Evolutionary conservation across 2,888 invertebrate species (phyloP), one percentile per base, ranked within the genome.

Genomic region (Sisyra terminalis): DNA sequence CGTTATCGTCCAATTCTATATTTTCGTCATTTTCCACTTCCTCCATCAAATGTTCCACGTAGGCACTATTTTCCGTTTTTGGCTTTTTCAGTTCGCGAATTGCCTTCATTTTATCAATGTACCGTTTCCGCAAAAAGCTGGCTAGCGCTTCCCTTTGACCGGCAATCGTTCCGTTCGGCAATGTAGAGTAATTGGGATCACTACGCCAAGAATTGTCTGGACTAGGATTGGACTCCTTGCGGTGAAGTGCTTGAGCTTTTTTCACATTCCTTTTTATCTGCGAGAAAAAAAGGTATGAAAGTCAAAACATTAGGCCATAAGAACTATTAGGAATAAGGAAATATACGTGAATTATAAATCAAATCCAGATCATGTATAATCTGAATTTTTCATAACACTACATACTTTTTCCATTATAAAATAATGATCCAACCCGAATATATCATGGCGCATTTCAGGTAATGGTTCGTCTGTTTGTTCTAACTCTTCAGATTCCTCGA

Each of bases 361-460:
- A n/a, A n/a, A n/a, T n/a, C n/a, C n/a, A n/a, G n/a, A n/a, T n/a
- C n/a, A n/a, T n/a, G n/a, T n/a, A n/a, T n/a, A n/a, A n/a, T n/a
- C n/a, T n/a, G n/a, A n/a, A n/a, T n/a, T n/a, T n/a, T n/a, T 34
- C 11, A 6, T 34, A 14, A 7, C n/a, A 14, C 11, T 43, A 5
- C 3, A 36, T 50, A 63, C 59, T 43, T 53, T 52, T 16, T 54
- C 65, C 70, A 83, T 71, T 35, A 85, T 78, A 44, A 61, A 63
- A 1, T 62, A 59, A 51, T 80, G 80, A 57, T 85, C 71, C 38
- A 87, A 59, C 1, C 80, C 81, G 31, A 76, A 69, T 3, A 83
- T 72, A 57, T 75, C 73, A 48, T 82, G 70, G 1, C 74, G 72
- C 83, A 86, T 86, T 46, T 68, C 61, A 2, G 83, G 82, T 46